Conservation (phyloP, 2,888 invertebrate species). For the Ormyrus rosae region DNA sequence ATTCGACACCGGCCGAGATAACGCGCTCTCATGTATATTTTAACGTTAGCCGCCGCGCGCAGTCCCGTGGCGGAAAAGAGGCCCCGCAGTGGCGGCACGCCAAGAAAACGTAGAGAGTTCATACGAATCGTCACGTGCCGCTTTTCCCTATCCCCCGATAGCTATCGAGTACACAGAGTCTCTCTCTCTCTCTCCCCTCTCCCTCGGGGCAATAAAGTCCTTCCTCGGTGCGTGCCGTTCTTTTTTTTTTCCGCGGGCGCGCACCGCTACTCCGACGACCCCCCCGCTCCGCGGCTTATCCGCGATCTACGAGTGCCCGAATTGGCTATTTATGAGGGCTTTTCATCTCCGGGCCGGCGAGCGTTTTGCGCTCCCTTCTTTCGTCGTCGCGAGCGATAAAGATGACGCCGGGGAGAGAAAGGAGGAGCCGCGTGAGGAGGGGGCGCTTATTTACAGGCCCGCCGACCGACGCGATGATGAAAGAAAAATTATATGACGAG, state of each 20-base stretch:
- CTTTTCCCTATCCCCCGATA: background rate
- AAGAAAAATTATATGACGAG: constrained; percentile 25
- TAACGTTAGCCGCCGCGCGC: background rate
- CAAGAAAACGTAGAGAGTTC: background rate
- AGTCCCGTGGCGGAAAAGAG: background rate
- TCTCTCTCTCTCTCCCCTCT: background rate
- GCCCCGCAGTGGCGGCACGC: background rate
- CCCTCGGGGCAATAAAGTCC: constrained; percentile 49
- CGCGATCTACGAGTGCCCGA: constrained; percentile 65
- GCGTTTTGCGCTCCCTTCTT: constrained; percentile 10
- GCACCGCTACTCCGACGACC: too few relatives aligned
- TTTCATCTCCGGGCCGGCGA: constrained; percentile 34
- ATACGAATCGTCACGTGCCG: constrained; percentile 36
- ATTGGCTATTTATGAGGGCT: constrained; percentile 68
- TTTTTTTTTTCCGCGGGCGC: too few relatives aligned
- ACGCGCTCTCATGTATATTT: constrained; percentile 45
- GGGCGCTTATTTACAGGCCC: background rate
- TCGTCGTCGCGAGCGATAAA: constrained; percentile 5
- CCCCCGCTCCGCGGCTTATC: constrained; percentile 60
- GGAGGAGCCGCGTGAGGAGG: background rate
- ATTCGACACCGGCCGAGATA: constrained; percentile 34
- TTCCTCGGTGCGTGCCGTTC: background rate
- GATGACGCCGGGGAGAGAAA: background rate
- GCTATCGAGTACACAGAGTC: constrained; percentile 33
- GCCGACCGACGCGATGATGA: constrained; percentile 11